phyloP scores from a whole-genome alignment of 2,113 vertebrate genomes.

The Leucosticte australis region DNA sequence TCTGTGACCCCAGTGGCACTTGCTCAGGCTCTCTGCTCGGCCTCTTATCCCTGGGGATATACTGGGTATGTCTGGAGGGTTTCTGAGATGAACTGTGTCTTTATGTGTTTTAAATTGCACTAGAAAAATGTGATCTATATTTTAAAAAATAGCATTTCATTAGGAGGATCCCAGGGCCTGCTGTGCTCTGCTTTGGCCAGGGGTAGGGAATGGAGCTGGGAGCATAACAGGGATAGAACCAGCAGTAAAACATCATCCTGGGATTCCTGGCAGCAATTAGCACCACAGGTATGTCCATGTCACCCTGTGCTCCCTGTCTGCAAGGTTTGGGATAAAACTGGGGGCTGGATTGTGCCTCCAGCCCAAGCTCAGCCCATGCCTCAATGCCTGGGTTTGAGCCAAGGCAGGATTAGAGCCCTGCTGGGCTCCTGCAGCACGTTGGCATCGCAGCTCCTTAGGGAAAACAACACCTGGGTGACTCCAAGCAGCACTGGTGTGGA shows the following conservation, averaged over 20 bases:
- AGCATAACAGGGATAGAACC: not conserved
- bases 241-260: not conserved
- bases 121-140: not conserved
- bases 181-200: not conserved
- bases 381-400: not conserved
- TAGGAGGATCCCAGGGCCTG: not conserved
- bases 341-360: not conserved
- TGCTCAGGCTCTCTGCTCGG: too few species aligned
- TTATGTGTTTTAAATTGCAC: not conserved
- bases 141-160: not conserved
- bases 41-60: not conserved
- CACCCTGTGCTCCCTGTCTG: not conserved
- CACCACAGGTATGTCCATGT: rapidly evolving
- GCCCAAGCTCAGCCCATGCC: not conserved
- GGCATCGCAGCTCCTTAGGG: not conserved
- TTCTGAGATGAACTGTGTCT: not conserved
- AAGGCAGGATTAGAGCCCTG: not conserved
- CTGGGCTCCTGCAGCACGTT: rapidly evolving
- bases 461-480: not conserved
- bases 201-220: not conserved
- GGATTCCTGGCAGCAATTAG: not conserved
- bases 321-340: not conserved
- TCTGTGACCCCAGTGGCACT: not conserved
- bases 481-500: not conserved
- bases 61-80: not conserved